These are phyloP conservation scores for Heteromurus nitidus DNA, from an alignment of 2,888 invertebrate genomes.

Conservation along the genomic window DNA sequence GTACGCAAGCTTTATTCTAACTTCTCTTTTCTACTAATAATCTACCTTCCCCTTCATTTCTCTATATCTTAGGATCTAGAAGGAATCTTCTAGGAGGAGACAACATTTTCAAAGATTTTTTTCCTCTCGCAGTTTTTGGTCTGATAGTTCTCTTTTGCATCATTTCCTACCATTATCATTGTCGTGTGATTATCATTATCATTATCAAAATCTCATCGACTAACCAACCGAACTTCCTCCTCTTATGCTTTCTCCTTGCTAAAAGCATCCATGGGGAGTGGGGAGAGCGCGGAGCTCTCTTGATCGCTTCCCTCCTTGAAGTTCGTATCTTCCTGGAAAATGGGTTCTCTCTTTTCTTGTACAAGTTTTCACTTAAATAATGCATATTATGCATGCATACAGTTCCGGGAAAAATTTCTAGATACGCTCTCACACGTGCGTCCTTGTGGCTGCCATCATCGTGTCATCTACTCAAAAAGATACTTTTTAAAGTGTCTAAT, in stretches of 20 bases:
- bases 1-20: too few relatives aligned
- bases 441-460: not conserved
- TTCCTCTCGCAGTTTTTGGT: not conserved
- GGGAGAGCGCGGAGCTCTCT: too few relatives aligned
- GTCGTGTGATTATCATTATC: conserved; percentile 39
- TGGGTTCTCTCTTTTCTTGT: not conserved
- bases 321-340: too few relatives aligned
- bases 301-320: too few relatives aligned
- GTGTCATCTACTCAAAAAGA: not conserved
- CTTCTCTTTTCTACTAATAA: conserved; percentile 18
- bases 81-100: not conserved
- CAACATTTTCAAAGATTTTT: not conserved
- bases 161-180: conserved; percentile 40
- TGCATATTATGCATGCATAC: conserved; percentile 12
- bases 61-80: not conserved
- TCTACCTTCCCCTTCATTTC: conserved; percentile 15
- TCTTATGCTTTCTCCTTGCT: not conserved
- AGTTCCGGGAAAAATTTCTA: not conserved
- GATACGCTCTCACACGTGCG: not conserved
- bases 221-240: conserved; percentile 35
- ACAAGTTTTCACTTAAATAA: conserved; percentile 13
- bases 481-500: not conserved
- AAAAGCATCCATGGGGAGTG: too few relatives aligned
- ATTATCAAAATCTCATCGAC: conserved; percentile 49
- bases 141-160: conserved; percentile 33